Evolutionary conservation across 1,140 invertebrate genomes (phyloP), one percentile per base, ranked within the genome.

Genomic region (Ectropis grisescens): DNA sequence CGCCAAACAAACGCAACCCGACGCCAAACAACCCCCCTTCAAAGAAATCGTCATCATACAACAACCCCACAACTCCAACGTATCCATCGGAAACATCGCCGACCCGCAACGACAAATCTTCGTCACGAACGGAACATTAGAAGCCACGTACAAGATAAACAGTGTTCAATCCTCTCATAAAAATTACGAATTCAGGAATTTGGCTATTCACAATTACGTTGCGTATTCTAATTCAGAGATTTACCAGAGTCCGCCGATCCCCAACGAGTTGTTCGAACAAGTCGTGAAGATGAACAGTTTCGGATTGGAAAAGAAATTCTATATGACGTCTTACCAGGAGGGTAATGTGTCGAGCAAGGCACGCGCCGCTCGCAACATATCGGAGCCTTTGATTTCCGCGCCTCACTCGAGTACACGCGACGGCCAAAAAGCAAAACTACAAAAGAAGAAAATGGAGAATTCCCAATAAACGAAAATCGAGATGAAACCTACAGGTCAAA

Each of bases 41-140:
- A 75, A 72, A 47, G 58, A 68, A 55, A 52, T 72, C 5, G 42
- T 75, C 3, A 66, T 78, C 11, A 37, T 71, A 11, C 65, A 67
- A 27, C 44, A 67, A 45, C 29, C 35, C 26, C 47, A 56, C 33
- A 58, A 46, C 14, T 39, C 34, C 10, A 41, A 29, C 35, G 34
- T 42, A 14, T 2, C 16, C 2, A 9, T 33, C 22, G 14, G 24
- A 25, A 24, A 16, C 34, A 14, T 26, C 19, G 6, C 11, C 26
- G 7, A 32, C 29, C 11, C 26, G 12, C 24, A 2, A n/a, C n/a
- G n/a, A 51, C 50, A 32, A 39, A 51, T 29, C 51, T 65, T 57
- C 26, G 32, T 56, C 8, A 37, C 51, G 1, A 62, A 62, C 24
- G 39, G 50, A 9, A 43, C 45, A 12, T 16, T 47, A 29, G 41